Evolutionary conservation across 1,140 invertebrate species (phyloP).

Genomic region (Drosophila pandora): DNA sequence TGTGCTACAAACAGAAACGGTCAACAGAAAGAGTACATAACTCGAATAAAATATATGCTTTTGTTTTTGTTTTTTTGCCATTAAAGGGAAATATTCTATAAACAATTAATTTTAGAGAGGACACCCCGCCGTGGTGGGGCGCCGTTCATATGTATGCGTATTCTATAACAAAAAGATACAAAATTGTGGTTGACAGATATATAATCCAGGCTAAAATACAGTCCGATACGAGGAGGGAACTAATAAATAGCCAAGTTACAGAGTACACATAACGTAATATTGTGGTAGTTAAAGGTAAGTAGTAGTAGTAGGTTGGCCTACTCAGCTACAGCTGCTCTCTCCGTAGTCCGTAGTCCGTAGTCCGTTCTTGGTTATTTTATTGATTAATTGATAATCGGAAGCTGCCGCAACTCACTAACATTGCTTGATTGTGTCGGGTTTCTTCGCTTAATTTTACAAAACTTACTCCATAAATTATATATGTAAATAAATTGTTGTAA

Average conservation of each 20-base stretch:
- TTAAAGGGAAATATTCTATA: slow-evolving; percentile 39
- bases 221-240: slow-evolving; percentile 24
- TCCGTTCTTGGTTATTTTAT: slow-evolving; percentile 26
- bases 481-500: slow-evolving; percentile 76
- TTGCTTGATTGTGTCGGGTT: slow-evolving; percentile 77
- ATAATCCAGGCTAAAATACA: slow-evolving; percentile 18
- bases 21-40: slow-evolving; percentile 55
- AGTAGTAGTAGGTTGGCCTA: slow-evolving; percentile 33
- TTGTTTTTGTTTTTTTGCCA: not conserved
- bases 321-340: slow-evolving; percentile 33
- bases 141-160: slow-evolving; percentile 72
- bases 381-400: slow-evolving; percentile 34
- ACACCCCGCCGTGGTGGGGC: slow-evolving; percentile 5
- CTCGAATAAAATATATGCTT: slow-evolving; percentile 39
- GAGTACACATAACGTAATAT: slow-evolving; percentile 47
- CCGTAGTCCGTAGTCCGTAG: slow-evolving; percentile 5
- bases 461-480: slow-evolving; percentile 76
- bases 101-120: slow-evolving; percentile 56
- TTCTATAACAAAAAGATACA: slow-evolving; percentile 66
- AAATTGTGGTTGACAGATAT: slow-evolving; percentile 29
- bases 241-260: slow-evolving; percentile 47
- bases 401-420: slow-evolving; percentile 67
- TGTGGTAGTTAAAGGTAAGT: slow-evolving; percentile 42
- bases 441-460: slow-evolving; percentile 63
- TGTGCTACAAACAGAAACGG: slow-evolving; percentile 70